Base-by-base conservation (phyloP, 1,140 invertebrate species). In the Octopus sinensis region DNA sequence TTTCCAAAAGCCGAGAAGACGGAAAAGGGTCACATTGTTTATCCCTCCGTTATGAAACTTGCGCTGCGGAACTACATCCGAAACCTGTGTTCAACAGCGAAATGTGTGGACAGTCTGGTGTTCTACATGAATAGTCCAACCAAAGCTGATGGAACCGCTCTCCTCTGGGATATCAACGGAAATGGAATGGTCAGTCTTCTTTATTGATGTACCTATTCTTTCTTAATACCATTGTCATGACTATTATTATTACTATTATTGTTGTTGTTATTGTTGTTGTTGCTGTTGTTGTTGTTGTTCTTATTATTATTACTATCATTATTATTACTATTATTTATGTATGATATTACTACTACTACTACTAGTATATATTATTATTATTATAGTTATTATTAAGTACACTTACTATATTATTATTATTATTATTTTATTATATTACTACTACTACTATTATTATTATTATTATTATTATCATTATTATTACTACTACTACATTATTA, bases 51-150 rank as follows among this genome's bases (percentile, higher is more conserved):
- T 9, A 88, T 92, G 86, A 93, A 93, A 85, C 83, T 91, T 1
- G 91, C 90, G 5, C 81, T 93, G 51, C 86, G 92, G 13, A 91
- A 92, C 82, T 92, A 93, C 86, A 84, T 93, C 5, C 86, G 88
- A 80, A 91, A 89, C 4, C 73, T 92, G 52, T 93, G 92, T 85
- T 85, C 87, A 56, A 87, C 88, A 0, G 82, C 88, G 0, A 90
- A 91, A 79, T 93, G 92, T 80, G 91, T 91, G 0, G 92, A 93
- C 84, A 90, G 92, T 1, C 86, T 93, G 4, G 89, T 92, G 43
- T 80, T 93, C 13, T 93, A 93, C 83, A 80, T 93, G 77, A 92
- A 92, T 82, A 92, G 90, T 81, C 92, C 92, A 0, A 87, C 92
- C 0, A 88, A 86, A 76, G 88, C 86, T 52, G 92, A 92, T 81